Evolutionary conservation across 2,888 invertebrate species (phyloP), one percentile per base, ranked within the genome.

Genomic region (Hemithea aestivaria): DNA sequence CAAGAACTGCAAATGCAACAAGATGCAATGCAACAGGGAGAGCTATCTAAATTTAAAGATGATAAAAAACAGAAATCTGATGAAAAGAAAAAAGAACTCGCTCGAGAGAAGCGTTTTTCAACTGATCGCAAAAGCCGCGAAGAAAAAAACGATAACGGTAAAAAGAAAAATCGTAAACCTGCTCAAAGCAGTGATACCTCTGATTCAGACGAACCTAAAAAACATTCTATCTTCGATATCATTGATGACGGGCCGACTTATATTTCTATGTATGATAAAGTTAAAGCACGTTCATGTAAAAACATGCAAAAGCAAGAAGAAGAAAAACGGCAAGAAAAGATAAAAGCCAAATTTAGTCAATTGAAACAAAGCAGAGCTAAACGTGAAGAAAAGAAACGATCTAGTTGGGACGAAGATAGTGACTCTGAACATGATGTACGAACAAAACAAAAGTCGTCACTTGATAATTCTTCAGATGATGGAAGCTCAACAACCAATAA

Each of bases 241-340:
- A 91, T 95, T 27, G 94, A 94, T 66, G 96, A 96, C 63, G 96
- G 93, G 42, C 96, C 96, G 1, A 92, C 94, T 6, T 97, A 96
- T 68, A 95, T 97, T 43, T 97, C 97, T 6, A 98, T 98, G 98
- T 98, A 98, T 73, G 98, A 98, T 71, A 98, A 98, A 81, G 96
- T 97, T 0, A 97, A 97, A 76, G 96, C 96, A 2, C 90, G 96
- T 24, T 96, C 96, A 11, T 96, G 96, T 61, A 96, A 96, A 76
- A 96, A 96, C 72, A 95, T 96, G 93, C 95, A 96, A 70, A 96
- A 96, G 67, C 92, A 95, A 67, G 95, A 95, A 66, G 96, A 96
- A 73, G 94, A 96, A 75, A 95, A 95, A 68, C 89, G 93, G 0
- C 92, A 93, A 71, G 92, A 94, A 71, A 96, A 96, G 66, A 91